A percentile compares a stretch with the other conserved stretches of the same genome.
Evolutionary conservation across 2,888 invertebrate species (phyloP).

Genomic region (Nomada hirtipes): DNA sequence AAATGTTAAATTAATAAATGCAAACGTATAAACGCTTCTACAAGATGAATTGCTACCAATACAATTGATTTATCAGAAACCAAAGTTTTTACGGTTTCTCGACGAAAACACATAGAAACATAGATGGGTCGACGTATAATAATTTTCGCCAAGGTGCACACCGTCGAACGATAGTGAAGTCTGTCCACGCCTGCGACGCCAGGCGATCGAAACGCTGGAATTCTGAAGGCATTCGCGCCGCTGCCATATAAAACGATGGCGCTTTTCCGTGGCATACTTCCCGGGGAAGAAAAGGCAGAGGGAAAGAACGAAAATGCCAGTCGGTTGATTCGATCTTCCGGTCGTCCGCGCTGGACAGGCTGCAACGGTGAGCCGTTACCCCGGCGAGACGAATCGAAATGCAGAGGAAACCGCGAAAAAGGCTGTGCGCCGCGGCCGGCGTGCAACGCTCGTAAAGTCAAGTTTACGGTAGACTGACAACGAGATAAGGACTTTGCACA

Average conservation of each 20-base stretch:
- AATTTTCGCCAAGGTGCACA: neutral
- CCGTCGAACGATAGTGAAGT: neutral
- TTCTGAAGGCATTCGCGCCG: slow-evolving; percentile 8
- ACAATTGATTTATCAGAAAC: too few relatives aligned
- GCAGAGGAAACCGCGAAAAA: slow-evolving; percentile 74
- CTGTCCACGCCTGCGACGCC: too few relatives aligned
- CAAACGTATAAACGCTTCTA: too few relatives aligned
- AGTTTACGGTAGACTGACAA: slow-evolving; percentile 79
- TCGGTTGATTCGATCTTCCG: slow-evolving; percentile 49
- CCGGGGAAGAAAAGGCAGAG: neutral
- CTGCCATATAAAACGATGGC: slow-evolving; percentile 26
- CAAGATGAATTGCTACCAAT: too few relatives aligned
- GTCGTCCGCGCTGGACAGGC: slow-evolving; percentile 27
- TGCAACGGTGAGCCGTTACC: slow-evolving; percentile 72
- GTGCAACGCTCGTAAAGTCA: slow-evolving; percentile 72
- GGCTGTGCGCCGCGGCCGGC: slow-evolving; percentile 48
- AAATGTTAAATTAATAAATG: too few relatives aligned
- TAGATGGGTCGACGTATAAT: neutral
- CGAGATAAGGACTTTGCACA: slow-evolving; percentile 76
- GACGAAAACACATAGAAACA: neutral
- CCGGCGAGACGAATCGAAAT: slow-evolving; percentile 74
- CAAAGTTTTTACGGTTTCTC: neutral
- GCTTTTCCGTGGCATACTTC: slow-evolving; percentile 56
- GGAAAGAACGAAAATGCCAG: slow-evolving; percentile 18
- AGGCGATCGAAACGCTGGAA: neutral